Evolutionary conservation across 2,797 vertebrate genomes (phyloP).

Genomic region (Xenentodon cancila): DNA sequence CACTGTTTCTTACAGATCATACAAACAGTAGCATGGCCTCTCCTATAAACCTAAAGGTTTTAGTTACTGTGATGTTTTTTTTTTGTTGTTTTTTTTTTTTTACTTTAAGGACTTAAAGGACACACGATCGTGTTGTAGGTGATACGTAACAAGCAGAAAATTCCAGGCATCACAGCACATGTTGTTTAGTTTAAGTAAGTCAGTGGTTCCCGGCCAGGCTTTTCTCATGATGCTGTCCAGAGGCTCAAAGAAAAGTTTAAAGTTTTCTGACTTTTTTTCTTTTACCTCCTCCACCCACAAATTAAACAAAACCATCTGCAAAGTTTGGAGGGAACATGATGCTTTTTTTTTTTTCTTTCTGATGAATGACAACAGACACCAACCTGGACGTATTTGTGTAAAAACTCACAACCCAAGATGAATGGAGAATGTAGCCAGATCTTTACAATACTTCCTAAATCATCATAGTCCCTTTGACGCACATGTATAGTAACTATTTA

Average conservation of each 20-base stretch:
- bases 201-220: no score
- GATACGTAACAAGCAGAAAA: no score
- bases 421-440: no score
- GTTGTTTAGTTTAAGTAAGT: no score
- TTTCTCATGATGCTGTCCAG: no score
- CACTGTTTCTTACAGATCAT: no score
- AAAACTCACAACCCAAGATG: neutral
- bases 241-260: no score
- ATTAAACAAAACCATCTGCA: neutral
- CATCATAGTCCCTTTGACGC: no score
- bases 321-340: neutral
- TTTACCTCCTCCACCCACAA: neutral
- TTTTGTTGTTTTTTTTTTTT: neutral
- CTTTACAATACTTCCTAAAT: no score
- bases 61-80: neutral
- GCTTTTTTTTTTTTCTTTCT: neutral
- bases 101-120: neutral
- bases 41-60: no score
- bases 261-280: neutral
- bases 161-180: no score
- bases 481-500: neutral
- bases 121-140: neutral
- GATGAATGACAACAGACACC: neutral
- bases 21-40: no score
- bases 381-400: neutral